Evolutionary conservation across 2,888 invertebrate species (phyloP), one percentile per base, ranked within the genome.

Genomic region (Aricia artaxerxes): DNA sequence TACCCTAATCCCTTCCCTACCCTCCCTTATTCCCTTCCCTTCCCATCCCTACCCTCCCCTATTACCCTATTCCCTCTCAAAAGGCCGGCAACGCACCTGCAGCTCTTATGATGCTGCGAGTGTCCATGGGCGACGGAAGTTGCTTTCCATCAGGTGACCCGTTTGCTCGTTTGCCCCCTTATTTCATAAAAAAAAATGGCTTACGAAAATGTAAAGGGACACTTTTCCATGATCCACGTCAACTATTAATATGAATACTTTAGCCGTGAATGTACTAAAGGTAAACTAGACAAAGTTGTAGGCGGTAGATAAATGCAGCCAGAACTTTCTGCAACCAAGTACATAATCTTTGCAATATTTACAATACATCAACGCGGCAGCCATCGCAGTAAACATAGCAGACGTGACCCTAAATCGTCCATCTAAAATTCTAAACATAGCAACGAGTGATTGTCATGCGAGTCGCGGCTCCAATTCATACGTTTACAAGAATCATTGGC

Each of bases 401-500:
- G 35, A 13, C 69, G 35, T 69, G 16, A 69, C 69, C 69, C 69
- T 69, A 69, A 69, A 69, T 35, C 13, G 1, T 35, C 13, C 69
- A 35, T 69, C 69, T 69, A 24, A 24, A 24, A 24, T 24, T 24
- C 24, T 24, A 69, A 69, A n/a, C 73, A 44, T 73, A 44, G n/a
- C n/a, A 44, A 44, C 73, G n/a, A 44, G 73, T 73, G 40, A 75
- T 75, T 49, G 75, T 75, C 75, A 49, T 24, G 31, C 75, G 75
- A 75, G 49, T 75, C 49, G 75, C 49, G 24, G 75, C 44, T 75
- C 75, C 75, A 49, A 75, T 44, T 60, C 75, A 44, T 75, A 24
- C 77, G 78, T 78, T 78, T 64, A 78, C 78, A 69, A 64, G 44
- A 75, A 75, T 75, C 75, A 75, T 78, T 89, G 89, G 90, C 90